Evolutionary conservation across 2,888 invertebrate genomes (phyloP).

Genomic region (Seira sanloemensis): DNA sequence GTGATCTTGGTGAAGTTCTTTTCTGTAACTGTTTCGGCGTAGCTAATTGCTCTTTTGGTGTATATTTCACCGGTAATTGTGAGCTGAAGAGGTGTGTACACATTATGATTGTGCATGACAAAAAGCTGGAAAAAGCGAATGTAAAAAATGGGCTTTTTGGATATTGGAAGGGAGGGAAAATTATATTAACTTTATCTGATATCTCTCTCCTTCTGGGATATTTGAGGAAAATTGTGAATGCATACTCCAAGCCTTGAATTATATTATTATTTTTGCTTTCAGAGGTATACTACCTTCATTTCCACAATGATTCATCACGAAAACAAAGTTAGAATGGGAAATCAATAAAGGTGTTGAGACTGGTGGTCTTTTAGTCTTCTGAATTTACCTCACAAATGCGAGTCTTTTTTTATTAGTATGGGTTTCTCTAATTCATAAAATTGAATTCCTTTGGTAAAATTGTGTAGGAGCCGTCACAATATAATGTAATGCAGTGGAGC

Average conservation of each 20-base stretch:
- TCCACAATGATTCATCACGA: constrained; percentile 35
- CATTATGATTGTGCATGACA: constrained; percentile 14
- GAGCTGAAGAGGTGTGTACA: constrained; percentile 14
- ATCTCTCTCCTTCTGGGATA: too few relatives aligned
- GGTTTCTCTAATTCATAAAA: constrained; percentile 12
- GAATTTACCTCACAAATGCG: neutral
- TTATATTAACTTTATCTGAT: neutral
- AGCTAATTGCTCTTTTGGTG: constrained; percentile 52
- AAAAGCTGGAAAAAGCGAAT: neutral
- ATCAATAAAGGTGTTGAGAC: constrained; percentile 32
- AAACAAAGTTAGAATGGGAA: constrained; percentile 21
- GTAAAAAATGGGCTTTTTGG: neutral
- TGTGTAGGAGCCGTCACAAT: constrained; percentile 2
- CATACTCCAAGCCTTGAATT: constrained; percentile 8
- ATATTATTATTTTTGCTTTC: neutral
- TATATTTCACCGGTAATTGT: constrained; percentile 36
- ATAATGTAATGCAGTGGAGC: neutral
- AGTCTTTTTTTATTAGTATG: neutral
- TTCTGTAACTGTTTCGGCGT: constrained; percentile 51
- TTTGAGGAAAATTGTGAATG: too few relatives aligned
- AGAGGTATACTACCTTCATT: neutral
- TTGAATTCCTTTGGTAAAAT: constrained; percentile 6
- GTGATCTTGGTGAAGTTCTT: constrained; percentile 15
- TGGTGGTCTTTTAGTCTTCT: constrained; percentile 27
- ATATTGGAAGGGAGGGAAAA: constrained; percentile 12